Conservation (phyloP, 2,113 vertebrate species). For the Cromileptes altivelis region DNA sequence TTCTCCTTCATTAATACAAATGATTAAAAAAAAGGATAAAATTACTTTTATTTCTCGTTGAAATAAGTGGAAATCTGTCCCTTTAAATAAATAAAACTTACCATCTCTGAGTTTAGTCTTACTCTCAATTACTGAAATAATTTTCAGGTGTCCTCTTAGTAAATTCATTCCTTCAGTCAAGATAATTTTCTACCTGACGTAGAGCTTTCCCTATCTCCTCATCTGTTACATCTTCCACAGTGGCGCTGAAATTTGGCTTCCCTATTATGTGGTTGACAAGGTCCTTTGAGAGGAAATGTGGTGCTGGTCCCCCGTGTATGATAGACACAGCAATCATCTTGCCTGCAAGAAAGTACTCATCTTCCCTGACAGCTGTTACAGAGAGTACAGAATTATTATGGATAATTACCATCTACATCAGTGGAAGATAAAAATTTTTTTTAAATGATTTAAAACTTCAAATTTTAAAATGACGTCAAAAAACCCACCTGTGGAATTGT, state of each 20-base stretch:
- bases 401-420: no score
- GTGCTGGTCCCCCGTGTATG: neutral
- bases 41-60: no score
- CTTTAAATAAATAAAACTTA: no score
- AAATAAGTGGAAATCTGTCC: no score
- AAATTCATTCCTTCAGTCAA: no score
- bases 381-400: neutral
- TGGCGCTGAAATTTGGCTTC: neutral
- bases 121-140: no score
- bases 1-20: no score
- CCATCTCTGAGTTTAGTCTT: no score
- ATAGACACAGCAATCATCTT: neutral
- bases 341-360: neutral
- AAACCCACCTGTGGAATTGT: neutral
- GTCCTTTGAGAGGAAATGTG: constrained; percentile 9
- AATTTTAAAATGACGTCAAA: neutral
- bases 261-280: neutral
- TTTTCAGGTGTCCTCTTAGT: no score
- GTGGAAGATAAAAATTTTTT: neutral
- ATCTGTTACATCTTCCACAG: neutral
- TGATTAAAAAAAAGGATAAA: no score
- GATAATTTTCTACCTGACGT: neutral
- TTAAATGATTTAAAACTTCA: neutral
- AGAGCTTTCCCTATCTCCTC: constrained; percentile 1
- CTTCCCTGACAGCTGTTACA: constrained; percentile 2